These are phyloP conservation scores for Tokudaia tokunoshimensis DNA, from an alignment of 2,797 vertebrate species.

Conservation along the genomic window DNA sequence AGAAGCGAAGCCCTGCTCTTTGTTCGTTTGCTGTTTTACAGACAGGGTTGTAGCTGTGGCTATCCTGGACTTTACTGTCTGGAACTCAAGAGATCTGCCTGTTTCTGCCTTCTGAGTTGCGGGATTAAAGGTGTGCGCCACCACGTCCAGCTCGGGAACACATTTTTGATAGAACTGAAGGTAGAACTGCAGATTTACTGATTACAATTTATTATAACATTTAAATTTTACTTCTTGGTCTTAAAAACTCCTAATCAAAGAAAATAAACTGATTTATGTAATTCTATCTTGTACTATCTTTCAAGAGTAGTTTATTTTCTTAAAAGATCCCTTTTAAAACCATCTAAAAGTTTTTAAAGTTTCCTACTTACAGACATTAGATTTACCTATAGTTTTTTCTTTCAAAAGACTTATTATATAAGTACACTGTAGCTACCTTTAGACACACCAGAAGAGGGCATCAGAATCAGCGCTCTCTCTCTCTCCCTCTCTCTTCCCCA, in stretches of 20 bases:
- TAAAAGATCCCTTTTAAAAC: constrained; percentile 8
- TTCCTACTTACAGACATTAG: background rate
- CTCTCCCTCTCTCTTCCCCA: no score
- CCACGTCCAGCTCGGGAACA: background rate
- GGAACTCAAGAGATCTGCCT: background rate
- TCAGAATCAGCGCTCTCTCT: no score
- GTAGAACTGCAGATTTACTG: background rate
- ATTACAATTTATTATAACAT: background rate
- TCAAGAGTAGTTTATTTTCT: background rate
- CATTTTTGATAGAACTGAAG: background rate
- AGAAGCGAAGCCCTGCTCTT: background rate
- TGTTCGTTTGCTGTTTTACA: background rate
- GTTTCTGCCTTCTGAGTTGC: background rate
- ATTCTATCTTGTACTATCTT: background rate
- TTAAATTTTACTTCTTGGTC: constrained; percentile 24
- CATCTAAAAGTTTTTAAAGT: background rate
- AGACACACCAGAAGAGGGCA: no score
- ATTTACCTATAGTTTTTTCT: background rate
- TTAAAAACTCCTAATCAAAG: background rate
- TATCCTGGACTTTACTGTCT: background rate
- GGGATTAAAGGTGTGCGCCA: background rate
- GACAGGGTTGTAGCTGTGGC: background rate
- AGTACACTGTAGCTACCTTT: no score
- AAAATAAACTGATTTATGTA: background rate
- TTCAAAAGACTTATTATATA: no score